Evolutionary conservation across 1,140 invertebrate genomes (phyloP).

Genomic region (Penaeus chinensis): DNA sequence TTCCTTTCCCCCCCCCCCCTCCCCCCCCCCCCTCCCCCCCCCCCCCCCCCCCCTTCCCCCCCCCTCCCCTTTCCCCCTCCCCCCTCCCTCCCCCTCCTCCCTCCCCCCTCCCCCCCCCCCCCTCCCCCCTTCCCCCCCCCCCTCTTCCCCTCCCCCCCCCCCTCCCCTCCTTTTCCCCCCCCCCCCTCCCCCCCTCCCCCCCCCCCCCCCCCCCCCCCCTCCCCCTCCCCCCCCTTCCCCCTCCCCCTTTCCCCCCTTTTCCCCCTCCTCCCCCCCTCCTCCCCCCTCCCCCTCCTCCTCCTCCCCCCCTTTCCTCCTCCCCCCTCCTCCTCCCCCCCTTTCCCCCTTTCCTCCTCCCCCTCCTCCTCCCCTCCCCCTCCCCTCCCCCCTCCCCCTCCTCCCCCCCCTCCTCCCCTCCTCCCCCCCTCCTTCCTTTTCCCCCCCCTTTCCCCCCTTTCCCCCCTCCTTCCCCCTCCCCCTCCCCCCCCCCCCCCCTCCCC

Average conservation of each 20-base stretch:
- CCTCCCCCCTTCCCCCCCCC: not conserved
- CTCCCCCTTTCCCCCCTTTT: no score
- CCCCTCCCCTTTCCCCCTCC: not conserved
- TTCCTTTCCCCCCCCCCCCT: not conserved
- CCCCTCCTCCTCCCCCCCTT: no score
- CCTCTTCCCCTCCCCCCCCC: not conserved
- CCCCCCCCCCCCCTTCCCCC: not conserved
- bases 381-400: no score
- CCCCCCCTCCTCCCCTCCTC: no score
- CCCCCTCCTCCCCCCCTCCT: no score
- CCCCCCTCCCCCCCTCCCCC: not conserved
- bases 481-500: no score
- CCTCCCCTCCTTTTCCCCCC: not conserved
- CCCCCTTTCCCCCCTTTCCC: no score
- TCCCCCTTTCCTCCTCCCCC: no score
- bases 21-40: not conserved
- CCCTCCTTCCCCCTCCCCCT: no score
- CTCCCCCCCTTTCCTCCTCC: accelerated
- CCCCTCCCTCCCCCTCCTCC: not conserved
- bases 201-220: not conserved
- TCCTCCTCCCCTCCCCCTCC: no score
- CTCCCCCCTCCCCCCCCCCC: not conserved
- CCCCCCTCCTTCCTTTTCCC: no score
- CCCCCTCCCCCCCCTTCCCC: not conserved
- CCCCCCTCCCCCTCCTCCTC: no score